A percentile compares a stretch with the other conserved stretches of the same genome.
These are phyloP conservation scores for Chunga burmeisteri DNA, from an alignment of 2,113 vertebrate genomes.

Conservation along the genomic window DNA sequence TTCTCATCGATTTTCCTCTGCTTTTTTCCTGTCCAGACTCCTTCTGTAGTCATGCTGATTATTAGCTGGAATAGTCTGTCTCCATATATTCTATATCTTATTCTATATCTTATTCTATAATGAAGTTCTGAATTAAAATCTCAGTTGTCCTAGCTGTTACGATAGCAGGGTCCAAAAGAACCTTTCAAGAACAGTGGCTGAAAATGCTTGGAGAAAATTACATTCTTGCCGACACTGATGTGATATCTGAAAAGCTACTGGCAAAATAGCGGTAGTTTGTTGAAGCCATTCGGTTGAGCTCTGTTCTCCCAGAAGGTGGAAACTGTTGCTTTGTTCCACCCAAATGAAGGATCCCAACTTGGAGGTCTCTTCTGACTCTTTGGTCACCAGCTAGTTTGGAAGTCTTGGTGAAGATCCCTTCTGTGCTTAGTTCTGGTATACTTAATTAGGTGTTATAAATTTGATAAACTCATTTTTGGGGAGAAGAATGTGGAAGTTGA, in stretches of 20 bases:
- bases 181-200: neutral
- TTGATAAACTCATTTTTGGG: neutral
- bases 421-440: neutral
- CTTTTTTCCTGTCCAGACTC: neutral
- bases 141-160: neutral
- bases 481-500: neutral
- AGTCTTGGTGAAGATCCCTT: neutral
- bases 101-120: neutral
- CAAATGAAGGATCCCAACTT: neutral
- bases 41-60: neutral
- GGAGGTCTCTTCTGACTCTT: neutral
- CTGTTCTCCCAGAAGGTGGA: neutral
- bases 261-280: neutral
- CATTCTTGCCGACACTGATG: neutral
- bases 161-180: neutral
- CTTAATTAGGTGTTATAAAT: neutral
- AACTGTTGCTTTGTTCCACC: neutral
- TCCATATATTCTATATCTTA: neutral
- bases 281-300: neutral
- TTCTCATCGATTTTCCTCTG: neutral
- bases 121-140: neutral
- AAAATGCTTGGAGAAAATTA: neutral
- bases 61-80: neutral
- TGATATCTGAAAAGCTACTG: neutral
- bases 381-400: neutral